Conservation (phyloP, 2,797 vertebrate genomes). For the Diplodus puntazzo region DNA sequence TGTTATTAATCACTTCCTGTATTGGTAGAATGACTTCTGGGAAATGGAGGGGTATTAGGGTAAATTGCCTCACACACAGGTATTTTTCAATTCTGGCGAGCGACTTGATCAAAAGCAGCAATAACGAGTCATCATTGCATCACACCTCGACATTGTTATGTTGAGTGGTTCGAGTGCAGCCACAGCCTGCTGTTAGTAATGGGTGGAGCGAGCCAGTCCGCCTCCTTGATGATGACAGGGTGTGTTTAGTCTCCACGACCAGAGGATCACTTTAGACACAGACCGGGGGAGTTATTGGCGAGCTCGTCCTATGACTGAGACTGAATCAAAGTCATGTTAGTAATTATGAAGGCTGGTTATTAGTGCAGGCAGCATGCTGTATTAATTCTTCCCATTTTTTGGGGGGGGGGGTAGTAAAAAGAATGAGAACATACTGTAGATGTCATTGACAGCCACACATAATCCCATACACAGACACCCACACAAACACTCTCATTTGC, state of each 20-base stretch:
- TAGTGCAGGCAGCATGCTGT: constrained; percentile 13
- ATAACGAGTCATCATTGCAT: constrained; percentile 76
- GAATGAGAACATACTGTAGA: constrained; percentile 46
- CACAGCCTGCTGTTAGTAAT: constrained; percentile 70
- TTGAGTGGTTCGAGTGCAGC: constrained; percentile 67
- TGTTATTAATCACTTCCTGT: constrained; percentile 83
- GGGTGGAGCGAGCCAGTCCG: constrained; percentile 69
- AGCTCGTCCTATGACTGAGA: constrained; percentile 63
- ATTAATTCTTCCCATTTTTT: constrained; percentile 14
- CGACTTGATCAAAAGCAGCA: constrained; percentile 70
- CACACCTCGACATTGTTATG: constrained; percentile 72
- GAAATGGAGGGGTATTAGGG: constrained; percentile 70
- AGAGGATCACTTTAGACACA: constrained; percentile 63
- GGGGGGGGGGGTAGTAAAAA: constrained; percentile 26
- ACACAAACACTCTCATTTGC: constrained; percentile 51
- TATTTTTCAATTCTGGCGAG: constrained; percentile 58
- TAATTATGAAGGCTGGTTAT: constrained; percentile 49
- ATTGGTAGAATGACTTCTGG: constrained; percentile 69
- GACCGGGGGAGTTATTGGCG: constrained; percentile 72
- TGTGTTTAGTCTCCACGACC: constrained; percentile 75
- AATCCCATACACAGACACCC: constrained; percentile 44
- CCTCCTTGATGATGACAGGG: constrained; percentile 75
- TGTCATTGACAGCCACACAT: constrained; percentile 42
- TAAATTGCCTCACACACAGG: constrained; percentile 56
- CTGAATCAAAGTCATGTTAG: constrained; percentile 66